phyloP scores from a whole-genome alignment of 2,797 vertebrate species.

The Crocidura indochinensis region DNA sequence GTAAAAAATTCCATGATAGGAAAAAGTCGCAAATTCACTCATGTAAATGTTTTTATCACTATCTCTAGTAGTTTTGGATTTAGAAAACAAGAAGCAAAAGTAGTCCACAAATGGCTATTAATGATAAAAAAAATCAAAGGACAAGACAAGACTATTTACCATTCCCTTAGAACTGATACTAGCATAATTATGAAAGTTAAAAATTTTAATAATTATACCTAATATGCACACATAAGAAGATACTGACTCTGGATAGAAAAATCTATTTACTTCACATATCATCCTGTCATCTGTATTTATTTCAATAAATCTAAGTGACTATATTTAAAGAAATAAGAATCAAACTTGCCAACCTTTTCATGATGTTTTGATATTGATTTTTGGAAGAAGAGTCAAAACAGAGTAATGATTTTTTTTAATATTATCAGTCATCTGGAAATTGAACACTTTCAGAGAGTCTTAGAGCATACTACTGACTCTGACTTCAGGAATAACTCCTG shows the following conservation, averaged over 20 bases:
- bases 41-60: slow-evolving; percentile 36
- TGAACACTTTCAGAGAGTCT: too few species aligned
- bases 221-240: neutral
- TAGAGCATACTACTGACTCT: too few species aligned
- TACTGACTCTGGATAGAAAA: slow-evolving; percentile 18
- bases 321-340: slow-evolving; percentile 22
- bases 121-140: neutral
- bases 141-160: neutral
- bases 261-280: neutral
- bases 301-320: slow-evolving; percentile 24
- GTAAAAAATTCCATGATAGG: neutral
- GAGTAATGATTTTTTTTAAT: neutral
- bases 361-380: neutral
- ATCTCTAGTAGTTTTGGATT: neutral
- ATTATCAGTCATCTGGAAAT: neutral
- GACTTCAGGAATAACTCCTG: too few species aligned
- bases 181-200: neutral
- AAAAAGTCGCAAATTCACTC: slow-evolving; percentile 22
- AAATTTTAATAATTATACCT: neutral
- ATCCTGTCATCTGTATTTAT: slow-evolving; percentile 10
- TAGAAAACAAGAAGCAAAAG: neutral
- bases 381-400: neutral
- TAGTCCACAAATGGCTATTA: slow-evolving; percentile 9
- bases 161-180: slow-evolving; percentile 4
- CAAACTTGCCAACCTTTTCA: neutral